Evolutionary conservation across 2,888 invertebrate species (phyloP).

Genomic region (Latrodectus elegans): DNA sequence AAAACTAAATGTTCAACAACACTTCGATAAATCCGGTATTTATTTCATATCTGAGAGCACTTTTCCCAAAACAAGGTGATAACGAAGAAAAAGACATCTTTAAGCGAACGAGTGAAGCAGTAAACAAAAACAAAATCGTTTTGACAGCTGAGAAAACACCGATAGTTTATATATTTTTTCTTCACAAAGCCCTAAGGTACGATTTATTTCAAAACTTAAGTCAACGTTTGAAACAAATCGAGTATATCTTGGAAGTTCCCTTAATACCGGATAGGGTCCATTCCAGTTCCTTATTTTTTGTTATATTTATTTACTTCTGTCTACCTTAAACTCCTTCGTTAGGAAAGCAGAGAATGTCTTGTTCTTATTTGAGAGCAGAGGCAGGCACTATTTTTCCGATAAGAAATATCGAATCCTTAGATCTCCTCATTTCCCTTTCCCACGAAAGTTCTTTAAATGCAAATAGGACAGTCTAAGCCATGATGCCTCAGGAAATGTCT

Average conservation of each 20-base stretch:
- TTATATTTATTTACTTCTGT: slow-evolving; percentile 30
- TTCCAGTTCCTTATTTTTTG: slow-evolving; percentile 10
- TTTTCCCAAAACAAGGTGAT: slow-evolving; percentile 3
- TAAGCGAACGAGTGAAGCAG: not conserved
- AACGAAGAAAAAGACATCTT: slow-evolving; percentile 5
- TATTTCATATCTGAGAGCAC: not conserved
- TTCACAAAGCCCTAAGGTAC: not conserved
- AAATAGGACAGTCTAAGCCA: slow-evolving; percentile 44
- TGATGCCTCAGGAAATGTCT: slow-evolving; percentile 49
- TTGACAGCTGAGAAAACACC: slow-evolving; percentile 40
- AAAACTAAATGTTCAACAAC: no score
- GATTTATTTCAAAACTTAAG: slow-evolving; percentile 55
- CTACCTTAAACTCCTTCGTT: slow-evolving; percentile 19
- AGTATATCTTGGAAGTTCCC: slow-evolving; percentile 36
- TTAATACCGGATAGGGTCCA: slow-evolving; percentile 39
- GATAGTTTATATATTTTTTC: slow-evolving; percentile 11
- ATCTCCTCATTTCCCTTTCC: slow-evolving; percentile 53
- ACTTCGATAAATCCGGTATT: not conserved
- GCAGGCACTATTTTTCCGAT: slow-evolving; percentile 1
- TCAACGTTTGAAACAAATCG: slow-evolving; percentile 53
- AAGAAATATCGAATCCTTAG: slow-evolving; percentile 19
- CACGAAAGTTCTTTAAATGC: slow-evolving; percentile 62
- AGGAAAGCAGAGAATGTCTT: slow-evolving; percentile 11
- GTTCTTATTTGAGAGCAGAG: not conserved
- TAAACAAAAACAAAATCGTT: slow-evolving; percentile 27